Base-by-base conservation (phyloP, 2,888 invertebrate genomes). In the Leucoptera coffeella region DNA sequence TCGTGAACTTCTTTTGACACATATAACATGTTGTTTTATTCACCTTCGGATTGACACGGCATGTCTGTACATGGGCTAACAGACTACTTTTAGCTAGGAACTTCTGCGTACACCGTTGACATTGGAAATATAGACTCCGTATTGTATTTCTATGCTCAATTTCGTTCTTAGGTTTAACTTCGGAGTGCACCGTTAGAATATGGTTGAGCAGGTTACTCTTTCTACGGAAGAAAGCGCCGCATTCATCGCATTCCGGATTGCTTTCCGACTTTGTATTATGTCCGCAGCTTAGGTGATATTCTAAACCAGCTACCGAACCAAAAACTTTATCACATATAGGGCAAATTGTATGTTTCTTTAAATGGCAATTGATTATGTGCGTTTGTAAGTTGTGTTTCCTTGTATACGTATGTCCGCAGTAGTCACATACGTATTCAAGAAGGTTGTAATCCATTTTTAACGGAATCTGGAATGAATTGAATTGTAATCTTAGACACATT, bases 121-220 rank as follows among this genome's bases (percentile, higher is more conserved):
- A 64, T 0, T 47, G 52, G 0, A 52, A 48, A 15, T 52, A 52
- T 14, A 64, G 35, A 37, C 57, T 64, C 1, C 57, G 37, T 22
- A 49, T 47, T 0, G 60, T 53, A 0, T 56, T 53, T 9, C 64
- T 64, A n/a, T n/a, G n/a, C n/a, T n/a, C n/a, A n/a, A n/a, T n/a
- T n/a, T n/a, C n/a, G n/a, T n/a, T n/a, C n/a, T n/a, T n/a, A 0
- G 42, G 42, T 32, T 55, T 64, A 0, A 51, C 49, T 38, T 52
- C 55, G 1, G 58, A 31, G 32, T 64, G 64, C 0, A 56, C 52
- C 0, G 58, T 58, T 0, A 53, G 45, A 60, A 65, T 64, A 12
- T 65, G 64, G 0, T 60, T 56, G 2, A 42, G 43, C 0, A 64
- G 51, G n/a, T 60, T 64, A 22, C 60, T 59, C 38, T 58, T 62